phyloP scores from a whole-genome alignment of 2,797 vertebrate species.

The Notamacropus eugenii region DNA sequence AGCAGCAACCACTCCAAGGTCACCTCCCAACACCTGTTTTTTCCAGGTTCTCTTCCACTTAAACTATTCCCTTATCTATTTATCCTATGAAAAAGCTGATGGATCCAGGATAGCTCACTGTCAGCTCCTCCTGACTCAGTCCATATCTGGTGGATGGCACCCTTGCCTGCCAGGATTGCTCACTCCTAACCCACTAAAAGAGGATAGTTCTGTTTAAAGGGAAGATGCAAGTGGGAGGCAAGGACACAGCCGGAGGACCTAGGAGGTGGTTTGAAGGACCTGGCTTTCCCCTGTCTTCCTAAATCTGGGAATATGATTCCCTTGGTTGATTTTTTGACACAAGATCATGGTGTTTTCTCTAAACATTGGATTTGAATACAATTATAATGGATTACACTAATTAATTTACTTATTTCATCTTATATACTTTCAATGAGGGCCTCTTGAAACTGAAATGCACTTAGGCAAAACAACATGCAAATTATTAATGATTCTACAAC shows the following conservation, averaged over 20 bases:
- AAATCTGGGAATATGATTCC: not conserved
- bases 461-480: slow-evolving; percentile 78
- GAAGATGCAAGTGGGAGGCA: not conserved
- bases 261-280: not conserved
- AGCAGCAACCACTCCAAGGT: not conserved
- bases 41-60: not conserved
- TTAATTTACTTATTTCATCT: slow-evolving; percentile 68
- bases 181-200: not conserved
- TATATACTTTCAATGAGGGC: slow-evolving; percentile 65
- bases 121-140: not conserved
- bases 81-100: not conserved
- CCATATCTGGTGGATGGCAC: not conserved
- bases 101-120: not conserved
- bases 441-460: slow-evolving; percentile 73
- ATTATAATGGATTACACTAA: slow-evolving; percentile 50
- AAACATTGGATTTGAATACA: slow-evolving; percentile 67
- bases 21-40: not conserved
- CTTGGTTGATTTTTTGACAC: not conserved
- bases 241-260: not conserved
- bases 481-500: slow-evolving; percentile 77
- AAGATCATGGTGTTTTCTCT: not conserved
- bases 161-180: not conserved
- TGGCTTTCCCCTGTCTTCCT: not conserved
- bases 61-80: not conserved
- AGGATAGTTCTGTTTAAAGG: not conserved